Evolutionary conservation across 37 sponge, comb jelly and placozoan genomes (phyloP).

Genomic region (Halichondria panicea): DNA sequence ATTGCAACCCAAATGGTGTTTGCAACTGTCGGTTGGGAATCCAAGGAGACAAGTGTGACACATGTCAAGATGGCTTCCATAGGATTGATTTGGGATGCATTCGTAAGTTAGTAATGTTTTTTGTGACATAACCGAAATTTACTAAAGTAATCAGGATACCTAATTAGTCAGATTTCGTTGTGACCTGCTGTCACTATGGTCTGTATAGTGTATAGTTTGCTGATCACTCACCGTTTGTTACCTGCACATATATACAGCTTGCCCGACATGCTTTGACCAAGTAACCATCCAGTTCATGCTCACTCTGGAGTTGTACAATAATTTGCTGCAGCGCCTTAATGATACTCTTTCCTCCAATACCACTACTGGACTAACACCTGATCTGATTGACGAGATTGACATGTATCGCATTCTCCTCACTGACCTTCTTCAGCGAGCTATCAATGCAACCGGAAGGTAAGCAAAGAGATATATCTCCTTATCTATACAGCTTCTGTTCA

Average conservation of each 20-base stretch:
- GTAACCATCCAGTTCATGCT: slow-evolving; percentile 1
- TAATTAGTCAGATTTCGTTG: too few species aligned
- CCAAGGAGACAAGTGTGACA: slow-evolving; percentile 27
- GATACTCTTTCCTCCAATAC: background rate
- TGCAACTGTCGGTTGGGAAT: slow-evolving; percentile 22
- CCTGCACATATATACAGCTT: slow-evolving; percentile 13
- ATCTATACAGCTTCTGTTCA: background rate
- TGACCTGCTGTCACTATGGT: too few species aligned
- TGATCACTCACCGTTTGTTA: background rate
- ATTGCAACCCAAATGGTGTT: slow-evolving; percentile 11
- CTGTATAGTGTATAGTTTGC: background rate
- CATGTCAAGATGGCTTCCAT: slow-evolving; percentile 13
- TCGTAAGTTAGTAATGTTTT: slow-evolving; percentile 1
- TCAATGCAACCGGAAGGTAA: slow-evolving; percentile 5
- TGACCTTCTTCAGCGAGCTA: slow-evolving; percentile 4
- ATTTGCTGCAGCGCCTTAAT: background rate
- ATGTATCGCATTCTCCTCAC: background rate
- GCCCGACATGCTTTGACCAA: slow-evolving; percentile 8
- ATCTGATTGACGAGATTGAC: background rate
- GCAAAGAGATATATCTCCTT: background rate
- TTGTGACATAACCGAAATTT: background rate
- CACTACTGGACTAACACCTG: background rate
- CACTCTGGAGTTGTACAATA: background rate
- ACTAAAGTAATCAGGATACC: background rate
- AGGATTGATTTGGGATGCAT: slow-evolving; percentile 6